phyloP scores from a whole-genome alignment of 2,113 vertebrate genomes.

The Microtus montanus region DNA sequence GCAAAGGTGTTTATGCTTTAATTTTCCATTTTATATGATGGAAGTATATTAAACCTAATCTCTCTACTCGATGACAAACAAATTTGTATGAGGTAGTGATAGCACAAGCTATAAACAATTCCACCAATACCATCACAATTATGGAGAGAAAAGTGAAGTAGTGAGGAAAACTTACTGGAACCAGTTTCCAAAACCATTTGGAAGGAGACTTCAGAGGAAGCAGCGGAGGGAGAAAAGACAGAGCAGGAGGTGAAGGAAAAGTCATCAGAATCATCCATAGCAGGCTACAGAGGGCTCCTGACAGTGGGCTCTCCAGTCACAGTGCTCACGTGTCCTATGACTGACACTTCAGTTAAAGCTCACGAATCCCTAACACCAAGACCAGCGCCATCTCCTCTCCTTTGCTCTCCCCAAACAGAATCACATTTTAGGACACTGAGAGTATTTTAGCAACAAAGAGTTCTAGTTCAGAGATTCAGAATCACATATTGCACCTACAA shows the following conservation, averaged over 20 bases:
- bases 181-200: slow-evolving; percentile 99
- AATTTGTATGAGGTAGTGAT: slow-evolving; percentile 61
- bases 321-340: slow-evolving; percentile 25
- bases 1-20: background rate
- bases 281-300: slow-evolving; percentile 69
- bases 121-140: slow-evolving; percentile 66
- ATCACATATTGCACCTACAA: slow-evolving; percentile 70
- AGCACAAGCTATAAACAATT: slow-evolving; percentile 74
- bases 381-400: background rate
- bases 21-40: slow-evolving; percentile 55
- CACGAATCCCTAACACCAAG: background rate
- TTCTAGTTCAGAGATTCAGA: slow-evolving; percentile 77
- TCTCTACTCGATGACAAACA: slow-evolving; percentile 63
- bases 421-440: slow-evolving; percentile 28
- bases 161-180: slow-evolving; percentile 96
- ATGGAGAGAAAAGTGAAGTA: slow-evolving; percentile 75
- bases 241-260: slow-evolving; percentile 80
- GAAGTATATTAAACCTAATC: slow-evolving; percentile 15
- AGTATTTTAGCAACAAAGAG: slow-evolving; percentile 41
- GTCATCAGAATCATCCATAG: slow-evolving; percentile 79
- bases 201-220: slow-evolving; percentile 96
- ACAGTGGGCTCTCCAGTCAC: slow-evolving; percentile 60
- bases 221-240: slow-evolving; percentile 84
- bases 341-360: background rate
- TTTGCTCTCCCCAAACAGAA: background rate